phyloP scores from a whole-genome alignment of 2,113 vertebrate genomes.

The Erpornis zantholeuca region DNA sequence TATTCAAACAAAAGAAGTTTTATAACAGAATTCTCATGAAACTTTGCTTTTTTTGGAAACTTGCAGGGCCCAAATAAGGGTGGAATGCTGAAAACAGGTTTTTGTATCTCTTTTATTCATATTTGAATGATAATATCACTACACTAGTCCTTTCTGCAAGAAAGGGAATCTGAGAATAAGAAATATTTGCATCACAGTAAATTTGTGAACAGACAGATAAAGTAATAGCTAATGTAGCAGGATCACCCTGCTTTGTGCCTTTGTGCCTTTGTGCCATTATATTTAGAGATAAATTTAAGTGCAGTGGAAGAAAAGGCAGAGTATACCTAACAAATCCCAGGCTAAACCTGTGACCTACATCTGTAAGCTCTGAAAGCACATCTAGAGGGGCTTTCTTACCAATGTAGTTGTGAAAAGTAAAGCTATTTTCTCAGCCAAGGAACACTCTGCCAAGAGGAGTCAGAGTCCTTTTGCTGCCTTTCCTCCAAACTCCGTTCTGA shows the following conservation, averaged over 20 bases:
- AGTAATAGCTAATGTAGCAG: background rate
- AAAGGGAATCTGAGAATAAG: background rate
- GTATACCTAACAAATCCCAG: background rate
- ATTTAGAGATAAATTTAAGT: background rate
- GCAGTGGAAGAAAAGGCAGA: background rate
- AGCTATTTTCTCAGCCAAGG: background rate
- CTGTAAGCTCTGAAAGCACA: background rate
- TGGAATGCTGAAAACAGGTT: background rate
- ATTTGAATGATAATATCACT: background rate
- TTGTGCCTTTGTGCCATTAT: background rate
- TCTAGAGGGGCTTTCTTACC: background rate
- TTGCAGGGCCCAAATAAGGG: background rate
- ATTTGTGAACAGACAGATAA: background rate
- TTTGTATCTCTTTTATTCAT: background rate
- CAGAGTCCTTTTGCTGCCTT: background rate
- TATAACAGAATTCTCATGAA: background rate
- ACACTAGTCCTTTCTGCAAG: background rate
- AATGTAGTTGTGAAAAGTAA: background rate
- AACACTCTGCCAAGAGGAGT: background rate
- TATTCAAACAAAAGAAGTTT: background rate
- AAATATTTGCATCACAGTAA: background rate
- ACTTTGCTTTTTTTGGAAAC: background rate
- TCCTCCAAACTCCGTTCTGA: background rate
- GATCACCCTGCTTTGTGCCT: background rate
- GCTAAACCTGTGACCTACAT: background rate